A percentile compares a stretch with the other conserved stretches of the same genome.
phyloP scores from a whole-genome alignment of 2,888 invertebrate species.

The Amblyjoppa proteus region DNA sequence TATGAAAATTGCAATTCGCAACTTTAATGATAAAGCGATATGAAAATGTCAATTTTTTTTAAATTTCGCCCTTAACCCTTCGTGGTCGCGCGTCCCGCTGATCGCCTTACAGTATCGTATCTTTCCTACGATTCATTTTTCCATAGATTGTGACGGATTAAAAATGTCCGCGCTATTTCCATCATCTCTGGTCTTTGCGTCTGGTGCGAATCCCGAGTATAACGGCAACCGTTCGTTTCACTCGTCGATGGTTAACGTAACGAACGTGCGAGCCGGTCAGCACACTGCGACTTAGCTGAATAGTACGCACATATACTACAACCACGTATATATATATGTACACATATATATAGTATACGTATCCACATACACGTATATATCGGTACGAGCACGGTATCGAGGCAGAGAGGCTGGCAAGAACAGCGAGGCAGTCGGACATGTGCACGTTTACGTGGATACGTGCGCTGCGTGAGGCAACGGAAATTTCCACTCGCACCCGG shows the following conservation, averaged over 20 bases:
- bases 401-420: constrained; percentile 49
- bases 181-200: background rate
- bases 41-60: no score
- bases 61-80: no score
- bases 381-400: constrained; percentile 23
- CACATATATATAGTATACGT: constrained; percentile 1
- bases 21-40: no score
- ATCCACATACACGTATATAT: constrained; percentile 3
- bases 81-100: no score
- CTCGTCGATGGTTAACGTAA: constrained; percentile 40
- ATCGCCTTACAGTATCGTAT: background rate
- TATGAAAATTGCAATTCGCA: no score
- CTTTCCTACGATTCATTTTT: background rate
- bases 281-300: constrained; percentile 44
- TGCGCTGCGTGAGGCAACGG: constrained; percentile 70
- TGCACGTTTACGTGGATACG: constrained; percentile 64
- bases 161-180: background rate
- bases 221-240: constrained; percentile 50
- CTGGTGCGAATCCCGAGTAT: constrained; percentile 32
- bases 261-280: constrained; percentile 61
- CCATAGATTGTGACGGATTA: background rate
- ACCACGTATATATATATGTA: background rate
- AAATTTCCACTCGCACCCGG: constrained; percentile 74
- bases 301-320: background rate
- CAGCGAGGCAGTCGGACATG: constrained; percentile 54